Evolutionary conservation across 2,888 invertebrate species (phyloP).

Genomic region (Aspidiotus destructor): DNA sequence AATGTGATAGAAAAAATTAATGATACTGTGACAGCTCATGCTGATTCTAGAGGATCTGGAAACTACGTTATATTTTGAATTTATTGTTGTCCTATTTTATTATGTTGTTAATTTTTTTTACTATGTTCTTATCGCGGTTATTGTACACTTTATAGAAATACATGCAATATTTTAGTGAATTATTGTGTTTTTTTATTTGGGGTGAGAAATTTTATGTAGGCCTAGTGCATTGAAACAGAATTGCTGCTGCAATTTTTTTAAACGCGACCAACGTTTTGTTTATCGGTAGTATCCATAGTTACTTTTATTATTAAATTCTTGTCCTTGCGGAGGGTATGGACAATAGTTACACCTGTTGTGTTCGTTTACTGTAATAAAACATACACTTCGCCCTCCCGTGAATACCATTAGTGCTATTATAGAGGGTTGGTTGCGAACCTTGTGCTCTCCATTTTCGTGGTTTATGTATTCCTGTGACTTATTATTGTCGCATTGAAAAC

Average conservation of each 20-base stretch:
- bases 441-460: background rate
- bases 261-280: conserved; percentile 9
- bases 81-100: background rate
- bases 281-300: conserved; percentile 20
- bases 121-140: background rate
- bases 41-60: conserved; percentile 63
- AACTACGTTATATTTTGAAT: conserved; percentile 24
- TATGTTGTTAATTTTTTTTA: background rate
- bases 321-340: conserved; percentile 28
- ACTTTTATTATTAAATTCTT: conserved; percentile 25
- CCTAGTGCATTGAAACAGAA: too few relatives aligned
- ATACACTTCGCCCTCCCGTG: conserved; percentile 20
- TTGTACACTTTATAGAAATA: background rate
- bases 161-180: too few relatives aligned
- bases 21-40: conserved; percentile 57
- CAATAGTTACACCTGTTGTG: conserved; percentile 30
- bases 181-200: too few relatives aligned
- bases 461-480: background rate
- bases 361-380: conserved; percentile 16
- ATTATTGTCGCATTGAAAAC: background rate
- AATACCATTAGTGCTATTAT: conserved; percentile 19
- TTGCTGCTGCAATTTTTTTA: too few relatives aligned
- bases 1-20: conserved; percentile 57
- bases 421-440: background rate
- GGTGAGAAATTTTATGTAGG: too few relatives aligned